These are phyloP conservation scores for Babylonia areolata DNA, from an alignment of 1,140 invertebrate genomes.

Conservation along the genomic window DNA sequence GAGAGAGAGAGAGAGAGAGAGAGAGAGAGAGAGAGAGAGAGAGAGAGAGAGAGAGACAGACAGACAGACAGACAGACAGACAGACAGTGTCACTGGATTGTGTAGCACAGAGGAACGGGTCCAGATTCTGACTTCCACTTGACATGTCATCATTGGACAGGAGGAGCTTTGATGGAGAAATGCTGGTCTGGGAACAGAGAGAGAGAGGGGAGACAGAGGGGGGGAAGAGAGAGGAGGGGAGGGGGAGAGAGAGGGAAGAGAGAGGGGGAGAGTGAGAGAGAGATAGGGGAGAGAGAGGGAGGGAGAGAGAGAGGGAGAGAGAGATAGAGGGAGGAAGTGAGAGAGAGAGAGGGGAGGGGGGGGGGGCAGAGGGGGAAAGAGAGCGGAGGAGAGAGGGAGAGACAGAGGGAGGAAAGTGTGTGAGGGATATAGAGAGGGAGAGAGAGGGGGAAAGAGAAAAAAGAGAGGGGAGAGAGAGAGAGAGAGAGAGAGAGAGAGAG, in stretches of 20 bases:
- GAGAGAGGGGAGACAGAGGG: background rate
- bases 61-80: too few species aligned
- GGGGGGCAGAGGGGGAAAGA: background rate
- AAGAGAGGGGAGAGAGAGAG: background rate
- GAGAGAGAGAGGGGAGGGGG: background rate
- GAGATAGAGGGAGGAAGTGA: background rate
- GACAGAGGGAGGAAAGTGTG: background rate
- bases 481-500: constrained; percentile 25
- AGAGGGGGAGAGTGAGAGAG: background rate
- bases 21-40: too few species aligned
- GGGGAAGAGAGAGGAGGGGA: constrained; percentile 20
- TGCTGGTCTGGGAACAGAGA: background rate
- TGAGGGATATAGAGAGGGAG: background rate
- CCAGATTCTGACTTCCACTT: too few species aligned
- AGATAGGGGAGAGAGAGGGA: background rate
- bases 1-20: too few species aligned
- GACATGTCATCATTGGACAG: too few species aligned
- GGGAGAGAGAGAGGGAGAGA: background rate
- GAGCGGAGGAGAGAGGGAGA: background rate
- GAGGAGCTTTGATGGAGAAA: too few species aligned
- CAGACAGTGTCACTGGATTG: too few species aligned
- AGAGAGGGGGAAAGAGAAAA: background rate
- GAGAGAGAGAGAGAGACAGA: too few species aligned
- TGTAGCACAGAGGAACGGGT: too few species aligned
- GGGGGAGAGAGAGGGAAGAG: background rate